A percentile compares a stretch with the other conserved stretches of the same genome.
These are phyloP conservation scores for Drosophila merina DNA, from an alignment of 2,888 invertebrate genomes.

Conservation along the genomic window DNA sequence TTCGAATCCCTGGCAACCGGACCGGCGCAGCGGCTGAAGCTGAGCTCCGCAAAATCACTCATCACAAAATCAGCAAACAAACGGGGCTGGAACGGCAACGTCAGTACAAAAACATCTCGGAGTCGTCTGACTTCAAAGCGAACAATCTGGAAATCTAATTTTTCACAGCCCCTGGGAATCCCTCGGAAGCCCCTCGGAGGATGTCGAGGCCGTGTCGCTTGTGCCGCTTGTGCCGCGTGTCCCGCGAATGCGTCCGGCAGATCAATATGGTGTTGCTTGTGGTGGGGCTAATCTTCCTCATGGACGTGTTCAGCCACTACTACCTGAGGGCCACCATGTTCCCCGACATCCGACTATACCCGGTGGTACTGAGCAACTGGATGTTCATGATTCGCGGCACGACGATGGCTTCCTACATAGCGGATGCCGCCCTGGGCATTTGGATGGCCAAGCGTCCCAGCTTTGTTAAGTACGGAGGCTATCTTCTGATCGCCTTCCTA, in stretches of 20 bases:
- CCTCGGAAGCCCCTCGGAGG: too few relatives aligned
- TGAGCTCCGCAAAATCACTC: conserved; percentile 32
- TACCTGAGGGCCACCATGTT: conserved; percentile 9
- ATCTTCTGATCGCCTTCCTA: conserved; percentile 29
- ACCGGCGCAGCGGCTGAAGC: conserved; percentile 48
- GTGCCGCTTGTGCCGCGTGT: conserved; percentile 22
- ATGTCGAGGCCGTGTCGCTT: conserved; percentile 5
- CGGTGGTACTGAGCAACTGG: conserved; percentile 17
- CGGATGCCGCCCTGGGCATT: conserved; percentile 50
- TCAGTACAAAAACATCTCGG: conserved; percentile 33
- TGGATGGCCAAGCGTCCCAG: conserved; percentile 19
- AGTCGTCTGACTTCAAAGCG: conserved; percentile 61
- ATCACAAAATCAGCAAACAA: conserved; percentile 48
- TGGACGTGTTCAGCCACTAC: conserved; percentile 48
- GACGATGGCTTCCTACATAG: conserved; percentile 6
- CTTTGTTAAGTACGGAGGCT: conserved; percentile 27
- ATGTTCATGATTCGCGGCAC: conserved; percentile 33
- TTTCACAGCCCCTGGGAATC: neutral
- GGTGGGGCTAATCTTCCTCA: conserved; percentile 43
- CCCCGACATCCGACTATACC: neutral
- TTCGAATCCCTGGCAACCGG: conserved; percentile 62
- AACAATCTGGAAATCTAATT: conserved; percentile 50
- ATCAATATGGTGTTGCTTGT: conserved; percentile 45
- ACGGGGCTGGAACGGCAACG: conserved; percentile 6
- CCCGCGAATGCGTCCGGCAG: conserved; percentile 45